A percentile compares a stretch with the other conserved stretches of the same genome.
Conservation (phyloP, 1,140 invertebrate genomes). For the Heliconius hermathena region DNA sequence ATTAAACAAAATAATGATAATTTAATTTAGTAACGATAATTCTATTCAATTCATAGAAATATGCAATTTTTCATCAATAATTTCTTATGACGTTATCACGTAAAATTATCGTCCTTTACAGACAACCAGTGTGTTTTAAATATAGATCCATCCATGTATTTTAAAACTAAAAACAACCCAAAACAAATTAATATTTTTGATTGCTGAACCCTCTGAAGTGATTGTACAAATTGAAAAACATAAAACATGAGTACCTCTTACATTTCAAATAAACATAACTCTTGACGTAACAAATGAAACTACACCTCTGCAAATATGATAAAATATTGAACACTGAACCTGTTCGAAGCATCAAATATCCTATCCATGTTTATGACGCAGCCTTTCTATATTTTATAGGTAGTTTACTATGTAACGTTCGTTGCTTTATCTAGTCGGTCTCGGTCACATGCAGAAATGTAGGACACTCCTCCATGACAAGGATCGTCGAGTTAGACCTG, state of each 20-base stretch:
- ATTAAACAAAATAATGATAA: too few relatives aligned
- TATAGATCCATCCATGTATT: too few relatives aligned
- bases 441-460: slow-evolving; percentile 58
- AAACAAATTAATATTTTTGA: neutral
- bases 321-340: slow-evolving; percentile 33
- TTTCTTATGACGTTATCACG: too few relatives aligned
- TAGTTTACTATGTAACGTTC: neutral
- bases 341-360: slow-evolving; percentile 2
- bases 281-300: slow-evolving; percentile 34
- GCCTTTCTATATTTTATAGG: neutral
- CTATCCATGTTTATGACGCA: neutral
- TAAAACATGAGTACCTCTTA: neutral
- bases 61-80: too few relatives aligned
- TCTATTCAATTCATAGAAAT: too few relatives aligned
- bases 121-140: too few relatives aligned
- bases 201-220: neutral
- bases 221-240: neutral
- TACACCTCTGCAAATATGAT: slow-evolving; percentile 31
- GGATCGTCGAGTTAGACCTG: slow-evolving; percentile 44
- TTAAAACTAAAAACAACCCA: neutral
- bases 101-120: too few relatives aligned
- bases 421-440: slow-evolving; percentile 42
- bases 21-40: too few relatives aligned
- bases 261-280: slow-evolving; percentile 24
- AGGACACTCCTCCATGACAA: slow-evolving; percentile 62